phyloP scores from a whole-genome alignment of 2,113 vertebrate genomes.

The Larimichthys polyactis region DNA sequence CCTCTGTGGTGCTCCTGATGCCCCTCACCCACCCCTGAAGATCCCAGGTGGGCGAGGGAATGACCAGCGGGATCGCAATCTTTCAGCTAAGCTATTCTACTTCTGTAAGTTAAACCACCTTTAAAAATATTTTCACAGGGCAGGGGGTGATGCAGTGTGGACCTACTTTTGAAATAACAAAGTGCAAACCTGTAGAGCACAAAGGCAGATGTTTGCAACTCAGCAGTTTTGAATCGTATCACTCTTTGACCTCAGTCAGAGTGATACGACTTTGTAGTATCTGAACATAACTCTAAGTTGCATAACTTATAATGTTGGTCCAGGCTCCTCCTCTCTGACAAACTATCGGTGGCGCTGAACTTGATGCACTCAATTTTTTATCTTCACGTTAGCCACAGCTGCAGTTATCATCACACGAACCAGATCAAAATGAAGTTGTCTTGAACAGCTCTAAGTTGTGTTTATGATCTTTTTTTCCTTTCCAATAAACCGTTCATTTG shows the following conservation, averaged over 20 bases:
- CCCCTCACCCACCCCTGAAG: slow-evolving; percentile 99
- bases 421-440: no score
- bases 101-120: slow-evolving; percentile 89
- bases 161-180: neutral
- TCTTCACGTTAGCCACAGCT: neutral
- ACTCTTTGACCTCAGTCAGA: neutral
- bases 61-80: slow-evolving; percentile 99
- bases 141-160: no score
- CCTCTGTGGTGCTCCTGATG: slow-evolving; percentile 99
- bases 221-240: neutral
- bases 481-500: neutral
- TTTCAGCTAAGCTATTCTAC: slow-evolving; percentile 97
- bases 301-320: neutral
- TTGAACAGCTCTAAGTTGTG: neutral
- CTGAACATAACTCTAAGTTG: neutral
- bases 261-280: no score
- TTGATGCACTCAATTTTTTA: neutral
- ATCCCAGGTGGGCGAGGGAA: slow-evolving; percentile 99
- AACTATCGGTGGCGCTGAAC: neutral
- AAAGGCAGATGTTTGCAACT: neutral
- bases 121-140: neutral
- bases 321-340: neutral
- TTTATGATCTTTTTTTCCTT: neutral
- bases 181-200: neutral
- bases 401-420: neutral